Evolutionary conservation across 2,888 invertebrate genomes (phyloP).

Genomic region (Gymnocheta viridis): DNA sequence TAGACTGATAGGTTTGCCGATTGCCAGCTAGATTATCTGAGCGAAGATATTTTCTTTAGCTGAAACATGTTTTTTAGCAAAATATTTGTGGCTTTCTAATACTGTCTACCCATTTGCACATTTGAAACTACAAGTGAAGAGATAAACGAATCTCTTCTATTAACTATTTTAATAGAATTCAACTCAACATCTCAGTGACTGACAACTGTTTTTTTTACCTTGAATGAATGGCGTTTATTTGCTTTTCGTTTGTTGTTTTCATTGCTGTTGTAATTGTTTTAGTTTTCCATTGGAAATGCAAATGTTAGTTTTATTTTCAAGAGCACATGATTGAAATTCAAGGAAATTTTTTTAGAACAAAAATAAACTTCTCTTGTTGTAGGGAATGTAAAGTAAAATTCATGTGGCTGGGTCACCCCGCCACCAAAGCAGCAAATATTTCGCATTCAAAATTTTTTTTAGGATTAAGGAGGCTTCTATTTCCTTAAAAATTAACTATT

Average conservation of each 20-base stretch:
- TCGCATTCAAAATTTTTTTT: too few relatives aligned
- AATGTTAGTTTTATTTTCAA: constrained; percentile 40
- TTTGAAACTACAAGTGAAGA: constrained; percentile 10
- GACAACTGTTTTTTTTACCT: constrained; percentile 24
- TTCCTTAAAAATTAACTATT: too few relatives aligned
- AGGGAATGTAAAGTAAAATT: too few relatives aligned
- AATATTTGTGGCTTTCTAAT: too few relatives aligned
- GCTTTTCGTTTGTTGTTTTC: neutral
- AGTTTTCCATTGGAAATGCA: constrained; percentile 30
- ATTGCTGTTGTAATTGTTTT: constrained; percentile 11
- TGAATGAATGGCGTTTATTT: neutral
- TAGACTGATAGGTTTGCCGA: too few relatives aligned
- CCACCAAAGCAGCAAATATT: too few relatives aligned
- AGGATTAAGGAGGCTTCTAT: too few relatives aligned
- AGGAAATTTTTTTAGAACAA: neutral
- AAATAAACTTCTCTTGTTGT: constrained; percentile 2
- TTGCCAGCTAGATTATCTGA: too few relatives aligned
- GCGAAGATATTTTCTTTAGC: too few relatives aligned
- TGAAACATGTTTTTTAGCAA: too few relatives aligned
- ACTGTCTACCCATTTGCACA: too few relatives aligned
- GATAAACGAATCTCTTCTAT: constrained; percentile 22
- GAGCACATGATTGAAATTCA: constrained; percentile 37
- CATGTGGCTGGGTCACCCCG: too few relatives aligned
- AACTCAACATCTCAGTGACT: constrained; percentile 3
- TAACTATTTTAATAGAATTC: constrained; percentile 3